A percentile compares a stretch with the other conserved stretches of the same genome.
phyloP scores from a whole-genome alignment of 1,140 invertebrate genomes.

The Drosophila repleta region DNA sequence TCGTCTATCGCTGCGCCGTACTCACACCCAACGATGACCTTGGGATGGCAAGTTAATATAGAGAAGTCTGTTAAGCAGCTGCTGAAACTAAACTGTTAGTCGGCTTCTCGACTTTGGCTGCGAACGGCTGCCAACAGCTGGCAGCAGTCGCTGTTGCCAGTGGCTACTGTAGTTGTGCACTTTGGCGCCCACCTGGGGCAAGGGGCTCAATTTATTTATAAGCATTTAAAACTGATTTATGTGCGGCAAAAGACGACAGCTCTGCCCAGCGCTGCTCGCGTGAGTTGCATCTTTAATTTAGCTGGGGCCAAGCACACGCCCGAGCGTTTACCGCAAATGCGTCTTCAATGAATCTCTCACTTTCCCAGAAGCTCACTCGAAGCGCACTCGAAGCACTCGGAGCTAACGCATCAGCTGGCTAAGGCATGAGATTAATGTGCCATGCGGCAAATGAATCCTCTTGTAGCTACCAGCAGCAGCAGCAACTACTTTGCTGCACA shows the following conservation, averaged over 20 bases:
- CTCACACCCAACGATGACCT: slow-evolving; percentile 1
- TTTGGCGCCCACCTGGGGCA: slow-evolving; percentile 29
- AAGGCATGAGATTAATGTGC: slow-evolving; percentile 67
- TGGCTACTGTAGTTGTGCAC: slow-evolving; percentile 25
- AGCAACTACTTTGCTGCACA: slow-evolving; percentile 13
- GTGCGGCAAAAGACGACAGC: slow-evolving; percentile 55
- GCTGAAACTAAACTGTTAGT: slow-evolving; percentile 10
- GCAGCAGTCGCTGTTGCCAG: slow-evolving; percentile 5
- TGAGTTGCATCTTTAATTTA: slow-evolving; percentile 79
- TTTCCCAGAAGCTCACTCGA: slow-evolving; percentile 8
- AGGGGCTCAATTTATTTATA: slow-evolving; percentile 74
- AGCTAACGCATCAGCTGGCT: slow-evolving; percentile 45
- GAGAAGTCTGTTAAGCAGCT: neutral
- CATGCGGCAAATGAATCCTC: slow-evolving; percentile 51
- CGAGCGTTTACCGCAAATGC: slow-evolving; percentile 64
- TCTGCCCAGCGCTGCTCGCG: slow-evolving; percentile 18
- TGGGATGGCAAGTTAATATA: neutral
- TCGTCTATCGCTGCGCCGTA: no score
- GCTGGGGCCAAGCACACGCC: slow-evolving; percentile 36
- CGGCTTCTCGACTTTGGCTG: neutral
- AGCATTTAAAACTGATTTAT: slow-evolving; percentile 81
- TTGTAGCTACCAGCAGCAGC: slow-evolving; percentile 1
- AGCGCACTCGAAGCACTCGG: slow-evolving; percentile 7
- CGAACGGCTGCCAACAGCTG: neutral
- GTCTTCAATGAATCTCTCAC: slow-evolving; percentile 79